phyloP scores from a whole-genome alignment of 1,140 invertebrate genomes.

The Psix sp. region DNA sequence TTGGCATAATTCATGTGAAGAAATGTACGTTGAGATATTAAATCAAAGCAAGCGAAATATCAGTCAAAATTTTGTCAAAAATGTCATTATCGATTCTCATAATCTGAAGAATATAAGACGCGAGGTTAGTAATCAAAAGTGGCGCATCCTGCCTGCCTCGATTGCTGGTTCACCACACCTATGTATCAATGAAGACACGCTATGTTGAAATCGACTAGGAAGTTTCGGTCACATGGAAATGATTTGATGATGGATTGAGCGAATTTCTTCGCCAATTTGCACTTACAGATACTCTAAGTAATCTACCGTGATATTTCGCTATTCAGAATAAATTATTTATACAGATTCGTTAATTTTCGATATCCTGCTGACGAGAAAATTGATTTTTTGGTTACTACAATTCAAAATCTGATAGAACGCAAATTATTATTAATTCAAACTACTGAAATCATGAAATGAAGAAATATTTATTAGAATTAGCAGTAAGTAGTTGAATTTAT shows the following conservation, averaged over 20 bases:
- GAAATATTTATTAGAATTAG: too few species aligned
- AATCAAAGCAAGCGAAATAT: constrained; percentile 14
- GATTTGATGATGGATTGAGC: constrained; percentile 57
- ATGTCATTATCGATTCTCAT: constrained; percentile 19
- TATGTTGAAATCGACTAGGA: constrained; percentile 41
- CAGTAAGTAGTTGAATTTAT: too few species aligned
- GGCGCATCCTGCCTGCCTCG: constrained; percentile 30
- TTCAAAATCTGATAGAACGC: too few species aligned
- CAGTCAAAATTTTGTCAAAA: constrained; percentile 22
- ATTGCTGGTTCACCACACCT: constrained; percentile 49
- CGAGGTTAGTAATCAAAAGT: constrained; percentile 40
- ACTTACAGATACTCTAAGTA: constrained; percentile 43
- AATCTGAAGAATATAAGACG: constrained; percentile 30
- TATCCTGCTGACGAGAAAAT: too few species aligned
- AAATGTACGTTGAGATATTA: constrained; percentile 5
- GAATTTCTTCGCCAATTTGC: constrained; percentile 53
- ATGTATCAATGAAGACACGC: constrained; percentile 53
- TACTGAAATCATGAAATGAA: too few species aligned
- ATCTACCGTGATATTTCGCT: constrained; percentile 28
- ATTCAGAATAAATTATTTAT: too few species aligned
- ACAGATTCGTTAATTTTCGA: too few species aligned
- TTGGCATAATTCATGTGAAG: constrained; percentile 3
- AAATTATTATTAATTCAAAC: too few species aligned
- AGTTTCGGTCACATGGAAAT: constrained; percentile 59
- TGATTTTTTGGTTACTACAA: too few species aligned